These are phyloP conservation scores for Dallia pectoralis DNA, from an alignment of 2,797 vertebrate species.

Conservation along the genomic window DNA sequence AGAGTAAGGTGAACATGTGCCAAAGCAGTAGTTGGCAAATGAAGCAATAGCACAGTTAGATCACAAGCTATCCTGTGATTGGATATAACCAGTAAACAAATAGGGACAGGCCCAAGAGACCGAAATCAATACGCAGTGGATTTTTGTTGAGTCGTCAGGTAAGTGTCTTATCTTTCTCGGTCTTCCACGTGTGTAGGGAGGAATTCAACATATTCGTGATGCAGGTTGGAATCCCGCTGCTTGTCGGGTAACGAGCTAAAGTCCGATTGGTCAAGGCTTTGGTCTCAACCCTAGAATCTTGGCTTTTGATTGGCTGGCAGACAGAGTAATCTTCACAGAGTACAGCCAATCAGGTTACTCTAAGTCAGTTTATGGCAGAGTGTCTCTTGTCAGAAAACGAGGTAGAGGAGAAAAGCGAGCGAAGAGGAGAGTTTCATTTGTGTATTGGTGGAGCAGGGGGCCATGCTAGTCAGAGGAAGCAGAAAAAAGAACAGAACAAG, in stretches of 20 bases:
- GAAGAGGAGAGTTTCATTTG: neutral
- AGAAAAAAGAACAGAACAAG: no score
- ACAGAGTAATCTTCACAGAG: neutral
- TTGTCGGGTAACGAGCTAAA: neutral
- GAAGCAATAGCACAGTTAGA: no score
- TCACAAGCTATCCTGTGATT: no score
- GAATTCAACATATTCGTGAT: neutral
- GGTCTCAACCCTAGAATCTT: neutral
- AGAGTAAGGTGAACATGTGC: no score
- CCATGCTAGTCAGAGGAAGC: neutral
- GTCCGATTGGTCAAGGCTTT: neutral
- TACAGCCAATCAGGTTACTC: neutral
- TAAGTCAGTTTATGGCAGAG: neutral
- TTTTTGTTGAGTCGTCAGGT: no score
- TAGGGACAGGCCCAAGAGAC: no score
- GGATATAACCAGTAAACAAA: no score
- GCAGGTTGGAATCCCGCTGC: neutral
- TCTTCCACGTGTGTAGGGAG: neutral
- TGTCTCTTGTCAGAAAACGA: neutral
- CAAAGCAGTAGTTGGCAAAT: no score
- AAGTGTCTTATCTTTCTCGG: no score
- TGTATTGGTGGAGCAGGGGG: neutral
- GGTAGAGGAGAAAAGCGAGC: neutral
- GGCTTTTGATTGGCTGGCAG: neutral
- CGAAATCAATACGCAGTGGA: no score